Conservation (phyloP, 2,797 vertebrate species). For the Pseudochirops cupreus region DNA sequence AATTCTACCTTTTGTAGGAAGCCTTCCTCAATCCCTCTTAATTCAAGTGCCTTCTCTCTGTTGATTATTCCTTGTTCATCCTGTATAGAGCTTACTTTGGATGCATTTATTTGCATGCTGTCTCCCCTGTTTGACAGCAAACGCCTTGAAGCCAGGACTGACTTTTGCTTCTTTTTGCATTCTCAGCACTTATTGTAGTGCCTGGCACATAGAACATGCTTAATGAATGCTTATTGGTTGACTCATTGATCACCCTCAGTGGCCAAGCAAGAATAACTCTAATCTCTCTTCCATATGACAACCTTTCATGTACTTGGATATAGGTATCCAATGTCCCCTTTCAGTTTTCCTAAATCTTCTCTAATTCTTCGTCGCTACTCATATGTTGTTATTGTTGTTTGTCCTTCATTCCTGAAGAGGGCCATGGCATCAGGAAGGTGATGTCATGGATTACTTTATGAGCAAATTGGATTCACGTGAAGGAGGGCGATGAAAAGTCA, state of each 20-base stretch:
- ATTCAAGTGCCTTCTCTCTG: background rate
- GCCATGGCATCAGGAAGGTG: too few species aligned
- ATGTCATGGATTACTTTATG: too few species aligned
- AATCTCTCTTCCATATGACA: background rate
- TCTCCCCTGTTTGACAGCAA: background rate
- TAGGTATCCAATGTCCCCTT: background rate
- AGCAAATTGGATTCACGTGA: too few species aligned
- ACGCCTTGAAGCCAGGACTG: background rate
- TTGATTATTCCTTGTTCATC: background rate
- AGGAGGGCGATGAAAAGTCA: too few species aligned
- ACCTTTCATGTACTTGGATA: background rate
- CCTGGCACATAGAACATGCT: background rate
- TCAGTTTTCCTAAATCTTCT: background rate
- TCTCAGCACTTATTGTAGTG: background rate
- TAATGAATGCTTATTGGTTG: background rate
- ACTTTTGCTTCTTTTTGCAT: background rate
- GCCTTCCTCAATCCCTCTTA: background rate
- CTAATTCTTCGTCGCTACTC: background rate
- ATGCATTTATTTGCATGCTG: background rate
- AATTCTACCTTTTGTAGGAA: background rate
- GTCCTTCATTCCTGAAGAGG: too few species aligned
- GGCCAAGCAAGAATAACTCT: background rate
- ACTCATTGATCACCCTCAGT: background rate
- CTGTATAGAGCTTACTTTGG: background rate
- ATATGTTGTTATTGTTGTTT: background rate